These are phyloP conservation scores for Ceratina australensis DNA, from an alignment of 1,140 invertebrate genomes.

Conservation along the genomic window DNA sequence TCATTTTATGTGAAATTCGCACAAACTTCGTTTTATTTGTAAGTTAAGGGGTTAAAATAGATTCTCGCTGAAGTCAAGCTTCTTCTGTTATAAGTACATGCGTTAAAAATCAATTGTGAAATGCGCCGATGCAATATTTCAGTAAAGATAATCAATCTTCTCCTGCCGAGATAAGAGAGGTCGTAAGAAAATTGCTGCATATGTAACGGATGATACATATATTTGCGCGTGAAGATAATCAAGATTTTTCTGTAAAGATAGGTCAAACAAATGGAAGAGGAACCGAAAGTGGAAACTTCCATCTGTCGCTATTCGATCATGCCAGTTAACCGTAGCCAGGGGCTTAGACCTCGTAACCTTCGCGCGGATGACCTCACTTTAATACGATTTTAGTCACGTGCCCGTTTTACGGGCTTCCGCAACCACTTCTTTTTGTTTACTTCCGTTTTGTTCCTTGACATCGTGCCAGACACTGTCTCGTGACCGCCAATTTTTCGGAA, in stretches of 20 bases:
- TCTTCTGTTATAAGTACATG: too few species aligned
- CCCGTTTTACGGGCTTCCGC: neutral
- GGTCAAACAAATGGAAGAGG: conserved; percentile 5
- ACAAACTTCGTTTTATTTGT: too few species aligned
- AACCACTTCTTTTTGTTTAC: conserved; percentile 11
- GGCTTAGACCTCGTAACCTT: conserved; percentile 28
- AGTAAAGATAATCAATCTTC: neutral
- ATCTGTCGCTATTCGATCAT: conserved; percentile 20
- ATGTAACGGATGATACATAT: neutral
- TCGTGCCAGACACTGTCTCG: neutral
- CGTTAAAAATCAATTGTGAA: too few species aligned
- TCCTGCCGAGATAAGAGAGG: neutral
- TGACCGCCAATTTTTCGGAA: neutral
- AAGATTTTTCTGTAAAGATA: conserved; percentile 26
- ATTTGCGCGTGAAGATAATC: neutral
- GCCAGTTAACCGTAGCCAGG: neutral
- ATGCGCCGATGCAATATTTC: neutral
- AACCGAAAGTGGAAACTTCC: conserved; percentile 40
- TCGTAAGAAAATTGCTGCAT: neutral
- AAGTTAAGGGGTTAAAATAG: too few species aligned
- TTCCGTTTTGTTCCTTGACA: conserved; percentile 32
- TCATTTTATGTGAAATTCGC: too few species aligned
- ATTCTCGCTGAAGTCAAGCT: too few species aligned
- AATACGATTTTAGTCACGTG: conserved; percentile 27
- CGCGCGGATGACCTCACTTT: conserved; percentile 9